These are phyloP conservation scores for Drosophila gunungcola DNA, from an alignment of 1,140 invertebrate genomes.

Conservation along the genomic window DNA sequence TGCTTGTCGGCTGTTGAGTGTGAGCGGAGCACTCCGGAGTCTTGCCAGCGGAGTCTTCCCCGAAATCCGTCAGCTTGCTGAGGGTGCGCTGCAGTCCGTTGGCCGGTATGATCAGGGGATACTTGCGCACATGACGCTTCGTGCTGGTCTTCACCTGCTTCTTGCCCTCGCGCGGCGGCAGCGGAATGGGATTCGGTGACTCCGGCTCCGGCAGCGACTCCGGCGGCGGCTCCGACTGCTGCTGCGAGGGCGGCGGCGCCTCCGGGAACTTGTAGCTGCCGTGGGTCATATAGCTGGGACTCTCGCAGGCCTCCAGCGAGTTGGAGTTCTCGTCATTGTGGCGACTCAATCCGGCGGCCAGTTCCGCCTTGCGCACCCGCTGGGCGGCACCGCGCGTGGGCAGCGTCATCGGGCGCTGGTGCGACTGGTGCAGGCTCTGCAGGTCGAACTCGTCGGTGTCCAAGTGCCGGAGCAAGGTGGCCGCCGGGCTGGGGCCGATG, in stretches of 20 bases:
- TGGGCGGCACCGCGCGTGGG: slow-evolving; percentile 73
- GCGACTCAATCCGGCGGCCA: slow-evolving; percentile 25
- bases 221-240: slow-evolving; percentile 5
- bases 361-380: slow-evolving; percentile 55
- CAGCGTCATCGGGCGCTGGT: slow-evolving; percentile 73
- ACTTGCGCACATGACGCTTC: slow-evolving; percentile 93
- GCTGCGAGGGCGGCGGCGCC: slow-evolving; percentile 4
- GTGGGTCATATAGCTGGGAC: slow-evolving; percentile 80
- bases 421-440: slow-evolving; percentile 59
- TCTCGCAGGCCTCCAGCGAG: slow-evolving; percentile 71
- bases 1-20: slow-evolving; percentile 15
- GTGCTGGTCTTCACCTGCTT: slow-evolving; percentile 88
- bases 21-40: slow-evolving; percentile 2
- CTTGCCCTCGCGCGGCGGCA: slow-evolving; percentile 93
- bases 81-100: slow-evolving; percentile 87
- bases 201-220: slow-evolving; percentile 37
- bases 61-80: slow-evolving; percentile 86
- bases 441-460: slow-evolving; percentile 81
- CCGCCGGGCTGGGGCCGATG: slow-evolving; percentile 69
- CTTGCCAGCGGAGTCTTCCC: slow-evolving; percentile 31
- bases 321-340: slow-evolving; percentile 62
- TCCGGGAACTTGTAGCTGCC: slow-evolving; percentile 74
- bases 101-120: slow-evolving; percentile 93
- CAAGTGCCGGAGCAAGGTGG: slow-evolving; percentile 68
- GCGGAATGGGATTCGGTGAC: slow-evolving; percentile 90